A percentile compares a stretch with the other conserved stretches of the same genome.
Conservation (phyloP, 1,140 invertebrate species). For the Drosophila sp. region DNA sequence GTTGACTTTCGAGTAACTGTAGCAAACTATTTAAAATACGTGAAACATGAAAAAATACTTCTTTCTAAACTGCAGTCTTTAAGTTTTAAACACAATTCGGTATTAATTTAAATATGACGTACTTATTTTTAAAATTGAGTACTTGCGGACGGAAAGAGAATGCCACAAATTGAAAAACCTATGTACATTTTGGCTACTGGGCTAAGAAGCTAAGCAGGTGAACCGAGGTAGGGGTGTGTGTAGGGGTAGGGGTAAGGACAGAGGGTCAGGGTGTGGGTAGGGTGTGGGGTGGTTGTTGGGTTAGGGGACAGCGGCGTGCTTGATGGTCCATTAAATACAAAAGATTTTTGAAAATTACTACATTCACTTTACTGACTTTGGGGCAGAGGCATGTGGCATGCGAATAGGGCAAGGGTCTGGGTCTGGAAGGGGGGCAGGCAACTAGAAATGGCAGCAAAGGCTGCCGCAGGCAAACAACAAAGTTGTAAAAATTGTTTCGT, state of each 20-base stretch:
- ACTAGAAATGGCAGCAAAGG: conserved; percentile 67
- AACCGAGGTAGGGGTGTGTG: neutral
- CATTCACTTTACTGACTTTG: conserved; percentile 65
- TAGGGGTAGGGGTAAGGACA: too few species aligned
- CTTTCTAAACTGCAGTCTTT: too few species aligned
- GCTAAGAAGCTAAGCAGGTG: conserved; percentile 46
- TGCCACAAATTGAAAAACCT: too few species aligned
- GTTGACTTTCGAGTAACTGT: too few species aligned
- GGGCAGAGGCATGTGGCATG: neutral
- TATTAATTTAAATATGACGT: too few species aligned
- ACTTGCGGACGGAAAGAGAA: too few species aligned
- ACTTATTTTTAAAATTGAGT: too few species aligned
- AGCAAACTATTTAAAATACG: too few species aligned
- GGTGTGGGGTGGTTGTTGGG: neutral
- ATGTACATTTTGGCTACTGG: too few species aligned
- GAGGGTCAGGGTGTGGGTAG: too few species aligned
- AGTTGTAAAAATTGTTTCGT: conserved; percentile 84
- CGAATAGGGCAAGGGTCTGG: neutral
- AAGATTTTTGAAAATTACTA: conserved; percentile 84
- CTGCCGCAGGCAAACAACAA: conserved; percentile 80
- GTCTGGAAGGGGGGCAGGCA: conserved; percentile 30
- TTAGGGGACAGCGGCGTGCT: conserved; percentile 46
- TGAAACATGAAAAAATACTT: too few species aligned
- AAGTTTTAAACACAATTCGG: too few species aligned
- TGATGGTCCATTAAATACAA: conserved; percentile 84